Base-by-base conservation (phyloP, 2,888 invertebrate genomes). In the Odontomyia ornata region DNA sequence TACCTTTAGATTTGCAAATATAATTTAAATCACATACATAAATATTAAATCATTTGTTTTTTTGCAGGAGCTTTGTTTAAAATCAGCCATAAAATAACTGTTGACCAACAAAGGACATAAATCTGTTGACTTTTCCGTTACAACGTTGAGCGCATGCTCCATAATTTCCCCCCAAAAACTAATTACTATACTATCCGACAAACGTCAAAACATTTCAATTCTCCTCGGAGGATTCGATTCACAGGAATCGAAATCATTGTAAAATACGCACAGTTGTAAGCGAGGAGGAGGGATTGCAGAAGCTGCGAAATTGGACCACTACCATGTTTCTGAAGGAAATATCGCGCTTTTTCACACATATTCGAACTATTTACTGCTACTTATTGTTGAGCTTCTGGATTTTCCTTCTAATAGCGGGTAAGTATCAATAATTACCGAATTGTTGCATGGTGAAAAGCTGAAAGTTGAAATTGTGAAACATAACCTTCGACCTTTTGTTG, bases 311-410 rank as follows among this genome's bases (percentile, higher is more conserved):
- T 72, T 72, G 57, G 57, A 72, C 57, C 52, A 56, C 52, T 72
- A 67, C 21, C 64, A 83, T 86, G 85, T 80, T 90, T 84, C 84
- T 89, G 79, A 86, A 88, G 81, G 90, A 90, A 83, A 86, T 89
- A 83, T 88, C 90, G 81, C 89, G 91, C 78, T 87, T 91, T 80
- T 89, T 90, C 23, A 89, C 90, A 81, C 93, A 94, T 83, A 93
- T 93, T 84, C 89, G 93, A 83, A 93, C 94, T 36, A 89, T 94
- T 83, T 94, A 94, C 83, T 95, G 94, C 87, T 95, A 94, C 84
- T 87, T 94, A 81, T 90, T 94, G 77, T 90, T 95, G 88, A 93
- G 91, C 86, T 84, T 94, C 80, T 95, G 95, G 95, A 94, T 95
- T 84, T 91, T 93, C 84, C 88, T 94, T 77, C 87, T 94, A 28